phyloP scores from a whole-genome alignment of 2,113 vertebrate species.

The Panthera leo region DNA sequence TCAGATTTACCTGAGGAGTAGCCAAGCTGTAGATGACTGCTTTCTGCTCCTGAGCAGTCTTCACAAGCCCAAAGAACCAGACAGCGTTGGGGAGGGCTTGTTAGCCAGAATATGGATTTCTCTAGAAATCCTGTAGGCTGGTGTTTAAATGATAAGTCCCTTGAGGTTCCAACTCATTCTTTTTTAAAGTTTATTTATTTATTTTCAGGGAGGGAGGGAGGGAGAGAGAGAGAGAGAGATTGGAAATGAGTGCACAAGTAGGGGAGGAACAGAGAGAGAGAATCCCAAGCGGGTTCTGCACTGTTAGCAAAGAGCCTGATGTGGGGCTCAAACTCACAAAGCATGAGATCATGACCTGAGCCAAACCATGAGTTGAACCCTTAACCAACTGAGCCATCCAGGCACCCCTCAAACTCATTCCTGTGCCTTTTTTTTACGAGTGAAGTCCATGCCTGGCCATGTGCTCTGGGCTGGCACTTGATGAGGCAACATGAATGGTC shows the following conservation, averaged over 20 bases:
- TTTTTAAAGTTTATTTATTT: not conserved
- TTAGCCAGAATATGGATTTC: not conserved
- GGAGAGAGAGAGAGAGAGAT: too few species aligned
- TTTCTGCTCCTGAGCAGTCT: not conserved
- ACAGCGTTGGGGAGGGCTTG: not conserved
- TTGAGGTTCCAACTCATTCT: not conserved
- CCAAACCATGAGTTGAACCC: too few species aligned
- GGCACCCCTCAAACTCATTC: not conserved
- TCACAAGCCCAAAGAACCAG: not conserved
- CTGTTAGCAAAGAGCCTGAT: too few species aligned
- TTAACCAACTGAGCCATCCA: too few species aligned
- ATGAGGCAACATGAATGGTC: not conserved
- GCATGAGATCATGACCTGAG: too few species aligned
- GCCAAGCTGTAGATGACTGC: not conserved
- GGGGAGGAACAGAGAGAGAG: too few species aligned
- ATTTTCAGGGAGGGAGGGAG: too few species aligned
- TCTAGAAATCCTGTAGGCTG: not conserved
- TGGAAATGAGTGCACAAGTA: too few species aligned
- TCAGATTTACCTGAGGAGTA: not conserved
- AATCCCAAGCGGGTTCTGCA: too few species aligned
- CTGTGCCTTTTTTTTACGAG: not conserved
- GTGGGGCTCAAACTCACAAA: too few species aligned
- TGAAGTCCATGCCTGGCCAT: not conserved
- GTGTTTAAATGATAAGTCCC: not conserved
- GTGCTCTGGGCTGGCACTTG: not conserved